Evolutionary conservation across 2,888 invertebrate species (phyloP).

Genomic region (Hetaerina titia): DNA sequence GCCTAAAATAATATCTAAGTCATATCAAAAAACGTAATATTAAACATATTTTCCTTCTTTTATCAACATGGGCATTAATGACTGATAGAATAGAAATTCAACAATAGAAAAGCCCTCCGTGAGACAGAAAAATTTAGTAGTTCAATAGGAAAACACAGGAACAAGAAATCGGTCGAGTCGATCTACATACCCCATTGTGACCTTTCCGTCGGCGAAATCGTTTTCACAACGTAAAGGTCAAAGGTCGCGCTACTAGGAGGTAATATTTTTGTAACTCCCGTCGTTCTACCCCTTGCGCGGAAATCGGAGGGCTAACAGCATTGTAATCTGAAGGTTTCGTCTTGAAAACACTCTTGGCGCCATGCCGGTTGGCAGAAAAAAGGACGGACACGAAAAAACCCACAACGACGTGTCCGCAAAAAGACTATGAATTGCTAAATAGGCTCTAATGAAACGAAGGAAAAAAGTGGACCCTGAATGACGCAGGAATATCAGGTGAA

Average conservation of each 20-base stretch:
- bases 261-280: background rate
- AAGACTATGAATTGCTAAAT: background rate
- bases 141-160: too few species aligned
- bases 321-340: background rate
- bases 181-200: too few species aligned
- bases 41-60: too few species aligned
- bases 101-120: too few species aligned
- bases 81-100: too few species aligned
- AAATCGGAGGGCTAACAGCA: background rate
- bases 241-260: background rate
- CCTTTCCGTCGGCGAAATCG: background rate
- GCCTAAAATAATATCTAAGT: too few species aligned
- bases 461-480: background rate
- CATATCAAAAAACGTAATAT: too few species aligned
- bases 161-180: too few species aligned
- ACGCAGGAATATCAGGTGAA: background rate
- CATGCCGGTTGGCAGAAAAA: background rate
- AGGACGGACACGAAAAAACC: background rate
- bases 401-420: background rate
- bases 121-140: too few species aligned
- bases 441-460: background rate
- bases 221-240: background rate
- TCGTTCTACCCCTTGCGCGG: background rate
- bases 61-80: too few species aligned
- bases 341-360: background rate